Evolutionary conservation across 1,140 invertebrate genomes (phyloP), one percentile per base, ranked within the genome.

Genomic region (Drosophila tropicalis): DNA sequence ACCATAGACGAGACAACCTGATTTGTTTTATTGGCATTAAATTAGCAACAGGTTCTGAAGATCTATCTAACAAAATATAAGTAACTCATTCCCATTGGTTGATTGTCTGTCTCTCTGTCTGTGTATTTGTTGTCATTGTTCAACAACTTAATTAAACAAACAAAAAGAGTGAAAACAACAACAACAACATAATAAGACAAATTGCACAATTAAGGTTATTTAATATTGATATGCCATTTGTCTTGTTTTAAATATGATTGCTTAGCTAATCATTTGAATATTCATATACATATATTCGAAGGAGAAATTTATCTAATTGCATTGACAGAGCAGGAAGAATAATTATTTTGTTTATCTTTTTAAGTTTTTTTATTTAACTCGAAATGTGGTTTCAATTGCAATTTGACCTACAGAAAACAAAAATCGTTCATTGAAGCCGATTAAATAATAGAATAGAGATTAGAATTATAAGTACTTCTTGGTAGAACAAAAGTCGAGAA

Each of bases 131-230:
- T 47, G 44, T 7, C 44, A 51, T 51, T 51, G 17, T n/a, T 51
- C 17, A 51, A 51, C 44, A 51, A 22, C 44, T 51, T 51, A 51
- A 51, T 51, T 22, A 51, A 51, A 22, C 17, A 51, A 51, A 51
- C 44, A 19, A 19, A 22, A 51, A 51, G 44, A 51, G 7, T 12
- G 29, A 29, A 29, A 29, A 29, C 5, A 29, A 47, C 12, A 22
- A 51, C 3, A 51, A 10, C 17, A 51, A 22, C 19, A 51, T 22
- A 51, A 51, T 51, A 10, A 51, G 17, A 51, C 19, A 51, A 19
- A 51, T 51, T 51, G 44, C 44, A 51, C 44, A 51, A 19, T 51
- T 51, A 51, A 51, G 44, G 44, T 51, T 51, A 51, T 51, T 51
- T 51, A 51, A 51, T 51, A 51, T 22, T 51, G 7, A 51, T 17